Percentiles rank a stretch among this genome's conserved stretches.
These are phyloP conservation scores for Drosophila pegasa DNA, from an alignment of 2,888 invertebrate species.

Conservation along the genomic window DNA sequence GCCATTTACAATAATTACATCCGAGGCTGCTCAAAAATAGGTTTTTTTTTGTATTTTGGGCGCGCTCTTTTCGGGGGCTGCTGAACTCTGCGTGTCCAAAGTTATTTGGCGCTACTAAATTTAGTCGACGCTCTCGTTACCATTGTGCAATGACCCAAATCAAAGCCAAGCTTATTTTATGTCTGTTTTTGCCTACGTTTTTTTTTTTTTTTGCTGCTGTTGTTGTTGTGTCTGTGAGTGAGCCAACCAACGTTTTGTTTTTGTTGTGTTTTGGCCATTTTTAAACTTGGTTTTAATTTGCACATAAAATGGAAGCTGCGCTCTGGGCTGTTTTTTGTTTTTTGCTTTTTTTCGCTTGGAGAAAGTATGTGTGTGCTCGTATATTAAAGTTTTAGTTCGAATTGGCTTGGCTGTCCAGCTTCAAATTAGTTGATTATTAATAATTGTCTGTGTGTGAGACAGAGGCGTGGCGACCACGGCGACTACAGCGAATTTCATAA, in stretches of 20 bases:
- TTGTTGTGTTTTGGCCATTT: slow-evolving; percentile 7
- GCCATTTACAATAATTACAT: slow-evolving; percentile 59
- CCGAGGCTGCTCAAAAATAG: slow-evolving; percentile 31
- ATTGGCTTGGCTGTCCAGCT: slow-evolving; percentile 10
- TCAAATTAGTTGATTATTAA: slow-evolving; percentile 43
- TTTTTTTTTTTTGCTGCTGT: too few species aligned
- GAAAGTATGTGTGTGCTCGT: slow-evolving; percentile 59
- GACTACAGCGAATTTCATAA: slow-evolving; percentile 55
- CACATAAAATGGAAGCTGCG: slow-evolving; percentile 66
- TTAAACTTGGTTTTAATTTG: slow-evolving; percentile 60
- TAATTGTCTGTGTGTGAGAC: slow-evolving; percentile 49
- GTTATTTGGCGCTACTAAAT: slow-evolving; percentile 63
- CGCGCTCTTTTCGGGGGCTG: slow-evolving; percentile 28
- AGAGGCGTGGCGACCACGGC: slow-evolving; percentile 4
- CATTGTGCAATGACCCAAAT: slow-evolving; percentile 82
- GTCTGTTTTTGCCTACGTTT: slow-evolving; percentile 33
- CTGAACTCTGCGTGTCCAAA: slow-evolving; percentile 38
- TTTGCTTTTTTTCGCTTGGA: slow-evolving; percentile 29
- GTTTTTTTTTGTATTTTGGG: slow-evolving; percentile 10
- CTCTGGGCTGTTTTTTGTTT: slow-evolving; percentile 13
- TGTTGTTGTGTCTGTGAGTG: slow-evolving; percentile 3
- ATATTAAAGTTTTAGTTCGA: slow-evolving; percentile 31
- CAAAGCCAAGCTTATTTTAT: slow-evolving; percentile 58
- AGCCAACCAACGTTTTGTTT: slow-evolving; percentile 4
- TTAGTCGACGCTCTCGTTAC: slow-evolving; percentile 71